phyloP scores from a whole-genome alignment of 2,797 vertebrate genomes.

The Acipenser transmontanus region DNA sequence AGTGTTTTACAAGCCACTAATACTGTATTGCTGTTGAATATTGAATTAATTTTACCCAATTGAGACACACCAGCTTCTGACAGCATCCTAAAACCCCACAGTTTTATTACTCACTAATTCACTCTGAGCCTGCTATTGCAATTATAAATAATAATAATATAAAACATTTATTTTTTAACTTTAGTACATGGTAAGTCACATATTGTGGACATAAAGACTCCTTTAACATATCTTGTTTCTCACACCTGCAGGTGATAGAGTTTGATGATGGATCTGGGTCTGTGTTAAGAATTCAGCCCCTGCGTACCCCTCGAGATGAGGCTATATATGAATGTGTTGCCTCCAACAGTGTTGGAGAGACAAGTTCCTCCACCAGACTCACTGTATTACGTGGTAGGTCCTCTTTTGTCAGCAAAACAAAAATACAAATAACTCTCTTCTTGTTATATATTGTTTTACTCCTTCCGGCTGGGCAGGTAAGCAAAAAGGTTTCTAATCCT shows the following conservation, averaged over 20 bases:
- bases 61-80: no score
- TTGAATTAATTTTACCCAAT: no score
- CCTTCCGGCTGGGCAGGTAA: conserved; percentile 44
- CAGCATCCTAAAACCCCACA: no score
- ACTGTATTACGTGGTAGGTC: conserved; percentile 95
- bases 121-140: not conserved
- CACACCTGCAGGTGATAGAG: conserved; percentile 95
- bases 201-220: conserved; percentile 67
- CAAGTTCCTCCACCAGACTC: conserved; percentile 88
- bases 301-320: conserved; percentile 92
- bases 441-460: conserved; percentile 14
- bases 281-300: conserved; percentile 94
- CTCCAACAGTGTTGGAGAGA: conserved; percentile 93
- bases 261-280: conserved; percentile 98
- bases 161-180: no score
- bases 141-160: not conserved
- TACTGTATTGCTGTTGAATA: no score
- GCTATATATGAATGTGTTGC: conserved; percentile 97
- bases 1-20: not conserved
- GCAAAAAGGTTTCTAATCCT: conserved; percentile 17
- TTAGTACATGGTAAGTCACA: conserved; percentile 31
- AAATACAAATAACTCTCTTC: conserved; percentile 17
- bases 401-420: conserved; percentile 15
- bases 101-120: not conserved
- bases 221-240: conserved; percentile 89